Conservation (phyloP, 2,797 vertebrate genomes). For the Chelon auratus region DNA sequence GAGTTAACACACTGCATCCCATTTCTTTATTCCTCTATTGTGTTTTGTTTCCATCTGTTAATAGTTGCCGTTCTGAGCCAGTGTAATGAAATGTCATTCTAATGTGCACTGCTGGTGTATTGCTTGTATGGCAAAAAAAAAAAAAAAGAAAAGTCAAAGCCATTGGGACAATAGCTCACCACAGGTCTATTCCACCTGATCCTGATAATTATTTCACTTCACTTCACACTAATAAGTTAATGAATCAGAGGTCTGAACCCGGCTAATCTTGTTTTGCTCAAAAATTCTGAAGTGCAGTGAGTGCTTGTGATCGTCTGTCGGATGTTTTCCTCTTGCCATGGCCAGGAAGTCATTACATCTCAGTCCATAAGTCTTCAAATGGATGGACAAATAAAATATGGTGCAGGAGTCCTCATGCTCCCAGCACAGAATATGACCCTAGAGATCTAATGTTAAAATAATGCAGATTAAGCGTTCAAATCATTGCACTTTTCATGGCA, state of each 20-base stretch:
- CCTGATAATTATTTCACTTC: background rate
- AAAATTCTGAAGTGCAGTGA: background rate
- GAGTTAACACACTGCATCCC: background rate
- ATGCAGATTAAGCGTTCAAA: no score
- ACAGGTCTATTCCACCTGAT: background rate
- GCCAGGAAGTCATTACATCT: background rate
- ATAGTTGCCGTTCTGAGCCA: no score
- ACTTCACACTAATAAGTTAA: background rate
- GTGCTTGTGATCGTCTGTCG: background rate
- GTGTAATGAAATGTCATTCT: no score
- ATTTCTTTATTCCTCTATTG: no score
- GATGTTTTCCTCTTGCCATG: background rate
- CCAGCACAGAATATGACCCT: no score
- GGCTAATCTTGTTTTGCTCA: background rate
- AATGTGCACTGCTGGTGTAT: no score
- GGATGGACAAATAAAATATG: slow-evolving; percentile 11
- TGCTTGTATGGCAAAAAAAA: no score
- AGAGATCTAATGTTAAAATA: no score
- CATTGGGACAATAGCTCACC: background rate
- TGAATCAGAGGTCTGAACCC: background rate
- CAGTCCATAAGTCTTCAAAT: background rate
- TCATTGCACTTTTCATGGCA: no score
- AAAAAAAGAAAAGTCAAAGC: no score
- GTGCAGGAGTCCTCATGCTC: background rate
- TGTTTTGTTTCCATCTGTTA: no score